Conservation (phyloP, 1,140 invertebrate genomes). For the Ooceraea biroi region DNA sequence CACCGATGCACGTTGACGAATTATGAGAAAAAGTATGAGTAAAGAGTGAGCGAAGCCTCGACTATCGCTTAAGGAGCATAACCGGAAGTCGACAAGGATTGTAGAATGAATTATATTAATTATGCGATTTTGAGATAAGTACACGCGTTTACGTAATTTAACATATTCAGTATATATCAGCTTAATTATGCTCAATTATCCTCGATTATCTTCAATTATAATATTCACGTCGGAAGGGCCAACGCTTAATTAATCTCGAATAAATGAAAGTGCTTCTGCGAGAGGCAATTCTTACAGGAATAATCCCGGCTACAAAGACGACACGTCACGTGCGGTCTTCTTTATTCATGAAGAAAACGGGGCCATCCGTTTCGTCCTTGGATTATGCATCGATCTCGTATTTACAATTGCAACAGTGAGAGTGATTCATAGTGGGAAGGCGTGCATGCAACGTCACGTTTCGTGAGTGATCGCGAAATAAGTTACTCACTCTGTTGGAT, state of each 20-base stretch:
- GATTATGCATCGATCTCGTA: slow-evolving; percentile 34
- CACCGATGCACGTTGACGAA: background rate
- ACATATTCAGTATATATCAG: background rate
- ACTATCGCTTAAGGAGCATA: background rate
- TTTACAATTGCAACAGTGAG: slow-evolving; percentile 24
- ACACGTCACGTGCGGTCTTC: background rate
- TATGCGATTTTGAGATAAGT: background rate
- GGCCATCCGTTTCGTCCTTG: background rate
- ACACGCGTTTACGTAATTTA: background rate
- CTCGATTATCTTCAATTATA: too few species aligned
- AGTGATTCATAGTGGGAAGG: slow-evolving; percentile 34
- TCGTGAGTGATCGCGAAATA: slow-evolving; percentile 9
- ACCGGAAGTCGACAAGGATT: background rate
- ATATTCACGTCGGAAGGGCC: too few species aligned
- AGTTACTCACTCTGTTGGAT: slow-evolving; percentile 92
- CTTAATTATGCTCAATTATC: background rate
- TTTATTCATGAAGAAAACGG: slow-evolving; percentile 32
- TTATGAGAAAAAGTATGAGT: background rate
- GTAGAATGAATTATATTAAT: background rate
- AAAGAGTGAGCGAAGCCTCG: too few species aligned
- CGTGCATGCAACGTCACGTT: background rate
- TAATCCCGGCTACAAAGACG: background rate
- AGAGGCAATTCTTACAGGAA: background rate
- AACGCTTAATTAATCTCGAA: too few species aligned
- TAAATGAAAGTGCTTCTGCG: background rate